Evolutionary conservation across 1,140 invertebrate genomes (phyloP).

Genomic region (Drosophila persimilis): DNA sequence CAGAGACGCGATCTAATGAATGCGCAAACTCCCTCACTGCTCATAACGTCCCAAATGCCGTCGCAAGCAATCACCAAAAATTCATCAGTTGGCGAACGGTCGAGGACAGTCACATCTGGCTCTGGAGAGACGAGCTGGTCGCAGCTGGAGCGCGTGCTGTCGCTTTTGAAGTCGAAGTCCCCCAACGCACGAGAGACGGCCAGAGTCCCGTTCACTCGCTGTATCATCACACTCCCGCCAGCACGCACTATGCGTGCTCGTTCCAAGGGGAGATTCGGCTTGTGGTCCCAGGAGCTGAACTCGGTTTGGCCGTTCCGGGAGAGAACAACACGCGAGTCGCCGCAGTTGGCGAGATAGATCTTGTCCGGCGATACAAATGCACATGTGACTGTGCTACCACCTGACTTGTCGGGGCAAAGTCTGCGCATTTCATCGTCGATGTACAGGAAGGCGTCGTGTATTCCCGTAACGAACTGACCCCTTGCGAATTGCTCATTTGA

Average conservation of each 20-base stretch:
- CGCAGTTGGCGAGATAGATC: constrained; percentile 28
- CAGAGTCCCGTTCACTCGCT: constrained; percentile 23
- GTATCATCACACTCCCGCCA: constrained; percentile 21
- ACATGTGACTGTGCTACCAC: constrained; percentile 20
- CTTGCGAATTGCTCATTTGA: not conserved
- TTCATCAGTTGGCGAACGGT: constrained; percentile 7
- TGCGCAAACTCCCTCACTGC: constrained; percentile 4
- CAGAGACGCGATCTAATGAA: constrained; percentile 16
- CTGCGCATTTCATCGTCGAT: constrained; percentile 18
- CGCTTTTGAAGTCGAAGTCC: constrained; percentile 17
- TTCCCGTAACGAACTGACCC: not conserved
- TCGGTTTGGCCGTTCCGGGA: not conserved
- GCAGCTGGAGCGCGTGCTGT: too few species aligned
- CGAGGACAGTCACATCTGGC: constrained; percentile 15
- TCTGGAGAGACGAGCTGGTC: constrained; percentile 26
- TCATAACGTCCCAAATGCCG: constrained; percentile 38
- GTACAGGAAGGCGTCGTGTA: constrained; percentile 9
- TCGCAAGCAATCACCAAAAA: constrained; percentile 30
- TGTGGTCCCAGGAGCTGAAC: constrained; percentile 14
- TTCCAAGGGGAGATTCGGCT: constrained; percentile 6
- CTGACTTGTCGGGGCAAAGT: not conserved
- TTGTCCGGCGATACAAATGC: constrained; percentile 12
- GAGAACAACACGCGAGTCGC: constrained; percentile 22
- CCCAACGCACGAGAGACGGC: constrained; percentile 29
- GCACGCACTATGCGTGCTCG: constrained; percentile 10